Conservation (phyloP, 1,140 invertebrate genomes). For the Nephila pilipes region DNA sequence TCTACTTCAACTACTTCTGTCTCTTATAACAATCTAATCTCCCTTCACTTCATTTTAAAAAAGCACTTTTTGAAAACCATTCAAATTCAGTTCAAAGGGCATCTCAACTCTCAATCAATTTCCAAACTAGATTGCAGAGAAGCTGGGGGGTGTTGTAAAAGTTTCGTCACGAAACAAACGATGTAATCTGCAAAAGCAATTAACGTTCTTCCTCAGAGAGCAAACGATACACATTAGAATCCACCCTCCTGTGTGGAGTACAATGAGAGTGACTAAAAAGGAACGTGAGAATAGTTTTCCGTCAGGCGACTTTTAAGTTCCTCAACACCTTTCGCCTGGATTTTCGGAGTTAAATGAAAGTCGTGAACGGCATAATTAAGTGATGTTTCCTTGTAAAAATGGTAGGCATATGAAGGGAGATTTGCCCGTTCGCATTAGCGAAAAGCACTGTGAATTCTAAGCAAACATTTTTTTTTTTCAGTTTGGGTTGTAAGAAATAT, state of each 20-base stretch:
- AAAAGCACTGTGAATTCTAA: no score
- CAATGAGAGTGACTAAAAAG: conserved; percentile 1
- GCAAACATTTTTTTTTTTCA: no score
- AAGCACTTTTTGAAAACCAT: background rate
- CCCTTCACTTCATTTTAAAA: background rate
- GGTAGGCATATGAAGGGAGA: background rate
- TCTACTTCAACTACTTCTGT: no score
- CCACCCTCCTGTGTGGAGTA: background rate
- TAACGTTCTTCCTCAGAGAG: background rate
- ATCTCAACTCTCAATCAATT: conserved; percentile 19
- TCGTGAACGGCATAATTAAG: conserved; percentile 30
- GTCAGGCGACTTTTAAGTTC: background rate
- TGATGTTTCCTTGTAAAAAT: background rate
- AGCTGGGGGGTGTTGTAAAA: background rate
- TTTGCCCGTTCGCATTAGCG: background rate
- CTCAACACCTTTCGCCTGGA: background rate
- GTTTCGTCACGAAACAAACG: conserved; percentile 31
- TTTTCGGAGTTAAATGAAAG: background rate
- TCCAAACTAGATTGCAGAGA: background rate
- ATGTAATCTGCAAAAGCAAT: conserved; percentile 46
- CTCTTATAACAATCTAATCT: background rate
- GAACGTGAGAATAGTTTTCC: background rate
- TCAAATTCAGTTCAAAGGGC: conserved; percentile 13
- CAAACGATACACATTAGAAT: background rate
- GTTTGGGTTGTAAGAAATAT: no score